Evolutionary conservation across 2,797 vertebrate genomes (phyloP), one percentile per base, ranked within the genome.

Genomic region (Paratrypauchen microcephalus): DNA sequence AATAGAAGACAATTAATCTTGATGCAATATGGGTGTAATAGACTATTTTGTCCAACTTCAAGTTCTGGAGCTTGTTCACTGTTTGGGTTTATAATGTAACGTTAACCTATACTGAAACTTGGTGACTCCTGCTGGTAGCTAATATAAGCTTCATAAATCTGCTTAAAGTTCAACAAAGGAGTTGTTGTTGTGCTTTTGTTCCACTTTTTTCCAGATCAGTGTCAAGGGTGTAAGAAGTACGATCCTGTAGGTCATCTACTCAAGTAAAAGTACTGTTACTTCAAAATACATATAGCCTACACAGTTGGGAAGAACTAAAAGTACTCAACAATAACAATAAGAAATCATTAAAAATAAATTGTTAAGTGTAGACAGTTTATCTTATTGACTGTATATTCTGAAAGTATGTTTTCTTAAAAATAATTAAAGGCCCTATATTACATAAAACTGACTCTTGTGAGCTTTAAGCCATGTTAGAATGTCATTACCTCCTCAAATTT

Each of bases 81-180:
- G 7, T 39, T 60, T 11, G 32, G 30, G 32, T 11, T 59, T 19
- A 5, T 30, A 11, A 30, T 32, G 16, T 15, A 24, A 24, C 11
- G 56, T 71, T 67, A 36, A 52, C 41, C 19, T 56, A 41, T 24
- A 77, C 24, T 68, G 57, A 79, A 69, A 75, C 71, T 66, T 64
- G 16, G 28, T 84, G 82, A 86, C 83, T 84, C 78, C 77, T 77
- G 71, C 54, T 78, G 72, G 61, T 69, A 75, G 70, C 72, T 68
- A 81, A 83, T 77, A 70, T 88, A 88, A 89, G 79, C 88, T 73
- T 83, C 75, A 73, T 79, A 92, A 94, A 94, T 93, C 92, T 86
- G 56, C 75, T 84, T 88, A 90, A 78, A 78, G 59, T 78, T 83
- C 21, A 87, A 94, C 92, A 94, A 92, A 87, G 87, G 85, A 69